These are phyloP conservation scores for Artibeus lituratus DNA, from an alignment of 2,797 vertebrate genomes.

Conservation along the genomic window DNA sequence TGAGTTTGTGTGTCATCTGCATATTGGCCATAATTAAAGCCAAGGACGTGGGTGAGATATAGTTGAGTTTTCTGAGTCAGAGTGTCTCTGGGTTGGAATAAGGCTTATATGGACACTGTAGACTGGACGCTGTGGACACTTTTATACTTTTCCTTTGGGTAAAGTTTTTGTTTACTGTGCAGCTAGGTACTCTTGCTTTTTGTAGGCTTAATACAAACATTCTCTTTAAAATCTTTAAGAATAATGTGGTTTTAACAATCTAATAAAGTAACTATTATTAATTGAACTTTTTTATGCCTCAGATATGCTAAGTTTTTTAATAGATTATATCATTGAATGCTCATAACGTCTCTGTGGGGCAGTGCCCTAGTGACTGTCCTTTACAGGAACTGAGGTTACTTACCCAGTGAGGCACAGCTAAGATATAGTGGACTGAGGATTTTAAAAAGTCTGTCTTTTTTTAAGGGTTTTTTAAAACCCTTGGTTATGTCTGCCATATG, in stretches of 20 bases:
- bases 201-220: background rate
- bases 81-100: background rate
- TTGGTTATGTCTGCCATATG: background rate
- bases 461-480: too few relatives aligned
- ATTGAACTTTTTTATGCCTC: background rate
- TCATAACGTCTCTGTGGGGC: background rate
- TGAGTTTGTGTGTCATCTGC: background rate
- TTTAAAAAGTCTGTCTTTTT: conserved; percentile 4
- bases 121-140: background rate
- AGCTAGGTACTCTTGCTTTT: background rate
- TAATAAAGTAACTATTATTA: background rate
- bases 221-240: background rate
- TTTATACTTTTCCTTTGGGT: background rate
- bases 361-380: background rate
- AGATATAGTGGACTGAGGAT: background rate
- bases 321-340: background rate
- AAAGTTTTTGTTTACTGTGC: background rate
- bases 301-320: background rate
- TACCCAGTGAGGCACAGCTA: background rate
- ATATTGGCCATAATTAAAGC: background rate
- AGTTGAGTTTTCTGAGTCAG: conserved; percentile 53
- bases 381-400: background rate
- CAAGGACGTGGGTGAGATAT: background rate
- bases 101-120: background rate
- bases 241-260: background rate